Conservation (phyloP, 2,113 vertebrate species). For the Mirounga angustirostris region DNA sequence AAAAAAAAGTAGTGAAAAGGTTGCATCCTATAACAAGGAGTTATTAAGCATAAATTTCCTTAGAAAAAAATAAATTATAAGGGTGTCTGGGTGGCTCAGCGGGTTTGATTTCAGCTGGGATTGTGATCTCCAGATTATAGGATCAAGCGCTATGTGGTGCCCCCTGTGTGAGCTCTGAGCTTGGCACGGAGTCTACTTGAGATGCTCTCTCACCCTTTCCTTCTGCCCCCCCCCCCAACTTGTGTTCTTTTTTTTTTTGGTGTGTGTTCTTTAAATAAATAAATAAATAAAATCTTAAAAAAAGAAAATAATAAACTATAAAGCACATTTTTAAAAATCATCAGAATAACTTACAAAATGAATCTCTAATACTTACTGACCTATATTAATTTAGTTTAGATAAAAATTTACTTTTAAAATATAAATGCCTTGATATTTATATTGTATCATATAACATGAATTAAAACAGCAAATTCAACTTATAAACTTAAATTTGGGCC, state of each 20-base stretch:
- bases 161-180: background rate
- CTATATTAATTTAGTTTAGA: background rate
- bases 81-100: background rate
- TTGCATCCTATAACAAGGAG: background rate
- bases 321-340: background rate
- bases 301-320: background rate
- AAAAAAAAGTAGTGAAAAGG: background rate
- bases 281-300: background rate
- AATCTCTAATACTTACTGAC: background rate
- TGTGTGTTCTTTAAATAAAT: background rate
- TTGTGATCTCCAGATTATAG: background rate
- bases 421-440: background rate
- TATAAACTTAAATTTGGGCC: background rate
- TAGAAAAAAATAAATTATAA: background rate
- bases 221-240: background rate
- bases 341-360: background rate
- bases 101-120: background rate
- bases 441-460: background rate
- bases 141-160: background rate
- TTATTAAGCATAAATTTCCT: background rate
- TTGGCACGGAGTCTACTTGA: background rate
- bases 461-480: conserved; percentile 8
- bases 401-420: background rate
- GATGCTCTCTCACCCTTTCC: background rate
- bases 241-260: background rate